phyloP scores from a whole-genome alignment of 2,797 vertebrate species.

The Hemibagrus guttatus region DNA sequence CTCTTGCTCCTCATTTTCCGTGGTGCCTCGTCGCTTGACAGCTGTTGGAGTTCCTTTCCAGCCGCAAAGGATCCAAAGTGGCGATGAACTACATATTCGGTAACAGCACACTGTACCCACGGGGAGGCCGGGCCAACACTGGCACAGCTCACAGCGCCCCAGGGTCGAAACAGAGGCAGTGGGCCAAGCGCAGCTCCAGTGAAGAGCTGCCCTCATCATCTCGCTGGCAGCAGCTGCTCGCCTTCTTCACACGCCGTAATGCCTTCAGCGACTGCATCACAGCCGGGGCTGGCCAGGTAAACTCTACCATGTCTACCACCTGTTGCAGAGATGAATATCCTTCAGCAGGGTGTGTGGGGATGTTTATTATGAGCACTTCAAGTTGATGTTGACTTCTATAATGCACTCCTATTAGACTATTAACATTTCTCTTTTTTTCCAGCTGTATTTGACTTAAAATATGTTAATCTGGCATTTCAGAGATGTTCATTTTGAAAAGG shows the following conservation, averaged over 20 bases:
- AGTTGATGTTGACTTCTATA: neutral
- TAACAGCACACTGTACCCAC: conserved; percentile 94
- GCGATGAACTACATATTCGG: conserved; percentile 99
- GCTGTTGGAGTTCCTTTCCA: conserved; percentile 45
- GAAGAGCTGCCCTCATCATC: conserved; percentile 85
- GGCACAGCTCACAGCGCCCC: conserved; percentile 69
- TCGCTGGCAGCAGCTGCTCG: conserved; percentile 94
- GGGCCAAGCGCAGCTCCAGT: conserved; percentile 87
- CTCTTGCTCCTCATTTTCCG: conserved; percentile 71
- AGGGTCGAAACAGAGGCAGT: conserved; percentile 88
- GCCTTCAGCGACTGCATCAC: conserved; percentile 96
- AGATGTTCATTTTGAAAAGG: neutral
- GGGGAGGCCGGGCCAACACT: conserved; percentile 80
- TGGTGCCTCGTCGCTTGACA: conserved; percentile 59
- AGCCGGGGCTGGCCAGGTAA: conserved; percentile 90
- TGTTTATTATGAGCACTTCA: neutral
- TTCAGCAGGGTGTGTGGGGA: neutral
- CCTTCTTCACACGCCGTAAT: conserved; percentile 91
- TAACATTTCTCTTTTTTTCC: neutral
- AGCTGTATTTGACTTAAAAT: neutral
- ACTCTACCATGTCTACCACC: conserved; percentile 56
- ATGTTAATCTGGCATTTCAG: neutral
- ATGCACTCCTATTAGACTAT: neutral
- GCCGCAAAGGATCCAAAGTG: conserved; percentile 70
- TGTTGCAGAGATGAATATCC: conserved; percentile 41